Evolutionary conservation across 2,113 vertebrate genomes (phyloP).

Genomic region (Barnardius zonarius): DNA sequence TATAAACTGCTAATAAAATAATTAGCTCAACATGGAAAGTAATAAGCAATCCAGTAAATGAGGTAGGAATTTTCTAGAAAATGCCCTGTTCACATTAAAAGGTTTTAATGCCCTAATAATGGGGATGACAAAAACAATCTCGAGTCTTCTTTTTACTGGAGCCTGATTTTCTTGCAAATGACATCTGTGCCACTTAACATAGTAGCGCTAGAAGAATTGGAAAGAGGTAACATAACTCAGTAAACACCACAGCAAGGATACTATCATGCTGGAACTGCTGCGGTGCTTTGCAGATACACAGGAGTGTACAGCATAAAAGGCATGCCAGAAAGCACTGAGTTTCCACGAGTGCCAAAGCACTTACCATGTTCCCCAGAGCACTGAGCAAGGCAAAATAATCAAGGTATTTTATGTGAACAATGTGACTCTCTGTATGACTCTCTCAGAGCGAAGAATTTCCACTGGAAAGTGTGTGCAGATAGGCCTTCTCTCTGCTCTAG

Average conservation of each 20-base stretch:
- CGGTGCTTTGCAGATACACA: rapidly evolving
- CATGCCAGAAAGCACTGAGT: rapidly evolving
- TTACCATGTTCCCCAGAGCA: background rate
- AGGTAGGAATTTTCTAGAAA: background rate
- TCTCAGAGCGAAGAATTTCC: background rate
- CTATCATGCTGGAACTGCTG: background rate
- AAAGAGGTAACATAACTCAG: background rate
- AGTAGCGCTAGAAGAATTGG: background rate
- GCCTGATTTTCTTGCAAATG: background rate
- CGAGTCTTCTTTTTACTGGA: background rate
- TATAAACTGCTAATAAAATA: background rate
- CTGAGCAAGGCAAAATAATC: background rate
- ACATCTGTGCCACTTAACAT: background rate
- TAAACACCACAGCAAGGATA: background rate
- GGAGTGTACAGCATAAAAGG: rapidly evolving
- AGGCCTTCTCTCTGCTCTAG: background rate
- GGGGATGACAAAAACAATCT: background rate
- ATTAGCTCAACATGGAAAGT: background rate
- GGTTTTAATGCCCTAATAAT: background rate
- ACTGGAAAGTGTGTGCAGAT: background rate
- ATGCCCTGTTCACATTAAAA: background rate
- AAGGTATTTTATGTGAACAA: background rate
- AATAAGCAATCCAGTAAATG: background rate
- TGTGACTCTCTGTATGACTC: background rate
- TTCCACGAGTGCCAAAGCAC: background rate